Base-by-base conservation (phyloP, 1,140 invertebrate genomes). In the Macrosteles quadrilineatus region DNA sequence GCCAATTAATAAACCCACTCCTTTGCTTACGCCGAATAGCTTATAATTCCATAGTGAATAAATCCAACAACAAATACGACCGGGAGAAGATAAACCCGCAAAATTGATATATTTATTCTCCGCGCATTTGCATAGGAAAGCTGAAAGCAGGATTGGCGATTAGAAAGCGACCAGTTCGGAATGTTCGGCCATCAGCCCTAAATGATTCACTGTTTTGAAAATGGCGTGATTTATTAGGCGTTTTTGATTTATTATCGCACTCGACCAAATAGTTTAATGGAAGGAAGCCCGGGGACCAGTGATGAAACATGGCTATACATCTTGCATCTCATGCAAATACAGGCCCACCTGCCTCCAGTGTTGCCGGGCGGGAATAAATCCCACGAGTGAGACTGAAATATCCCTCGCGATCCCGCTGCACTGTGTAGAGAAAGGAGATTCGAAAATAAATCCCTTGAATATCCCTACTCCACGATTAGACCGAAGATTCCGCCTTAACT, bases 131-230 rank as follows among this genome's bases (percentile, higher is more conserved):
- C 55, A 59, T 59, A 59, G 14, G 11, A 25, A 3, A 6, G 47
- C 11, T 53, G 55, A 21, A 25, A 17, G 47, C 47, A 19, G 47
- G 47, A 21, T 19, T n/a, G 14, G 17, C 36, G 36, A 19, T 50
- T 50, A 50, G 47, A 50, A 21, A 50, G 47, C 47, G 21, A 6
- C 23, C 9, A 4, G 27, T 11, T 23, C 55, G 55, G 55, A 59
- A 59, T 59, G 55, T n/a, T 9, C 55, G 23, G 55, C 25, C 55
- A 59, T 59, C 55, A 59, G 23, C 55, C 25, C 23, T 59, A 59
- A 59, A 23, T 59, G 55, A 59, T 59, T 59, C 55, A 59, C 55
- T 59, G 55, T 59, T 59, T 59, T 23, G 55, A 59, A 59, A 59
- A 59, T 59, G 25, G 23, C 23, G 55, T 59, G 55, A 59, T 59